These are phyloP conservation scores for Cantharis nigra DNA, from an alignment of 2,888 invertebrate species.

Conservation along the genomic window DNA sequence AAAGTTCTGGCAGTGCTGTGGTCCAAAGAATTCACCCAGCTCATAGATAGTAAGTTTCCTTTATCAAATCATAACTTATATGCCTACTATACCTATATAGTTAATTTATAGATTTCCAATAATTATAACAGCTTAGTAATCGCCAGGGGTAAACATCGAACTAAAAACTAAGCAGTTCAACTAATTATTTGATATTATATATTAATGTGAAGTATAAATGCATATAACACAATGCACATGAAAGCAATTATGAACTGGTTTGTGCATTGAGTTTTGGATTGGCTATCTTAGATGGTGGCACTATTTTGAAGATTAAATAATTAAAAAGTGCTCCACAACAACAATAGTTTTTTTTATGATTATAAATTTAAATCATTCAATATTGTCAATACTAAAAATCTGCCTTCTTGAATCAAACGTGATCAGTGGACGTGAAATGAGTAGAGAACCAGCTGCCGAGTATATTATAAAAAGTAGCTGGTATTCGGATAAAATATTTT, in stretches of 20 bases:
- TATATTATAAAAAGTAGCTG: slow-evolving; percentile 48
- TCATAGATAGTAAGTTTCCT: too few relatives aligned
- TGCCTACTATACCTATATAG: too few relatives aligned
- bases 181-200: not conserved
- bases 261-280: not conserved
- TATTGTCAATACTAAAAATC: slow-evolving; percentile 3
- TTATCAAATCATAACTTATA: not conserved
- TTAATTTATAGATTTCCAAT: not conserved
- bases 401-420: slow-evolving; percentile 21
- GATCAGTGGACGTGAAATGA: slow-evolving; percentile 31
- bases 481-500: slow-evolving; percentile 56
- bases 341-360: not conserved
- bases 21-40: too few relatives aligned
- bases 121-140: not conserved
- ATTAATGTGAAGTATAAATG: not conserved
- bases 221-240: not conserved
- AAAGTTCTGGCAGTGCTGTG: too few relatives aligned
- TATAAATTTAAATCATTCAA: slow-evolving; percentile 1
- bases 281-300: not conserved
- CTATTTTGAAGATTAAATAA: not conserved
- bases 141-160: not conserved
- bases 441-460: slow-evolving; percentile 44
- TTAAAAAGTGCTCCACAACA: not conserved
- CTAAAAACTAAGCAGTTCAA: not conserved
- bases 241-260: not conserved